Percentiles rank a stretch among this genome's conserved stretches.
Evolutionary conservation across 1,140 invertebrate species (phyloP).

Genomic region (Nasonia longicornis): DNA sequence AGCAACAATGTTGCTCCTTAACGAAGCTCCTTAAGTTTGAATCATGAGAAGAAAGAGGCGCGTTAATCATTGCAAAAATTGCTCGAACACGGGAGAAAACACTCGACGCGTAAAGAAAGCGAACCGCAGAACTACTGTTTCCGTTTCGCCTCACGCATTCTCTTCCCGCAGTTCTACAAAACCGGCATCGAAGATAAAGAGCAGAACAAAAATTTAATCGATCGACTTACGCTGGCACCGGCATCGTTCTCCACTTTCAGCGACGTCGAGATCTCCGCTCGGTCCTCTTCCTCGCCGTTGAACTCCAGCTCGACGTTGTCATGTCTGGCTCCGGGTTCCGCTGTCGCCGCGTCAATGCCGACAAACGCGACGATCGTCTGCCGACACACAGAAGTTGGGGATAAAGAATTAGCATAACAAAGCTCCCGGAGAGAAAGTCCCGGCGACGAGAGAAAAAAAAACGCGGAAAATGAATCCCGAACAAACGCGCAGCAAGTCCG

Average conservation of each 20-base stretch:
- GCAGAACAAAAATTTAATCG: neutral
- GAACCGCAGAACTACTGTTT: too few species aligned
- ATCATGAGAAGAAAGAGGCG: too few species aligned
- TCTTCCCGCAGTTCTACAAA: too few species aligned
- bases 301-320: conserved; percentile 57
- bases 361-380: conserved; percentile 1
- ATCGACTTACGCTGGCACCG: neutral
- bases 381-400: neutral
- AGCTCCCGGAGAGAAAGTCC: neutral
- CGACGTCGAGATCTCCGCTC: conserved; percentile 53
- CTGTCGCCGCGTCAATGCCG: neutral
- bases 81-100: too few species aligned
- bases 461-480: neutral
- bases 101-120: too few species aligned
- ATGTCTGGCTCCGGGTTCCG: conserved; percentile 35
- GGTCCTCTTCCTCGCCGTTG: conserved; percentile 62
- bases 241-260: conserved; percentile 7
- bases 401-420: neutral
- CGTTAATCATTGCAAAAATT: neutral
- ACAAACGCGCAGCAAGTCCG: neutral
- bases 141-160: too few species aligned
- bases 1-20: too few species aligned
- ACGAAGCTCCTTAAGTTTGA: too few species aligned
- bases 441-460: neutral
- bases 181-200: too few species aligned